Conservation (phyloP, 1,140 invertebrate genomes). For the Tribolium castaneum region DNA sequence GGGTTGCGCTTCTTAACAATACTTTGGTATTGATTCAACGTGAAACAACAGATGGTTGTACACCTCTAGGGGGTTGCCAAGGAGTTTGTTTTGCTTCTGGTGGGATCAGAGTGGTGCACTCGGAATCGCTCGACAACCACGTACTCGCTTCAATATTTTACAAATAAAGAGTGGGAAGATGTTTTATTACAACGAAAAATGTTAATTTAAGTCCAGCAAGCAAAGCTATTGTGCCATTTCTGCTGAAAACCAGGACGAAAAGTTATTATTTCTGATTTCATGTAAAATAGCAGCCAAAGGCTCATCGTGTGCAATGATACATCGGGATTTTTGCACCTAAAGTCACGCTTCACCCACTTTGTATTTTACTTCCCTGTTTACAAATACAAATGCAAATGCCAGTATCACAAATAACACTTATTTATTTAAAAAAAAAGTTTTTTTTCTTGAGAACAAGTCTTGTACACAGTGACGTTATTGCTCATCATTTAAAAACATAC, state of each 20-base stretch:
- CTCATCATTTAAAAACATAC: background rate
- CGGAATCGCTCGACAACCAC: too few species aligned
- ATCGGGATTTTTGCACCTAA: background rate
- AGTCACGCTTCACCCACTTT: conserved; percentile 1
- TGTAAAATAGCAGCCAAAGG: conserved; percentile 2
- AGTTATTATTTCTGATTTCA: too few species aligned
- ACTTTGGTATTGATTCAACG: background rate
- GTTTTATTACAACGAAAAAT: too few species aligned
- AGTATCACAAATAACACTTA: too few species aligned
- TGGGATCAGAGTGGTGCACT: background rate
- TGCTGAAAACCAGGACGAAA: too few species aligned
- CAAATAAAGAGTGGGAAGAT: too few species aligned
- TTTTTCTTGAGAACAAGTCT: too few species aligned
- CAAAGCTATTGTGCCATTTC: too few species aligned
- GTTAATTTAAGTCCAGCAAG: too few species aligned
- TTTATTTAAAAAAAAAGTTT: too few species aligned
- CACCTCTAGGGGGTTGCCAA: conserved; percentile 22
- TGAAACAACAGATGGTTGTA: conserved; percentile 3
- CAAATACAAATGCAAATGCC: background rate
- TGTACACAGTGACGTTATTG: too few species aligned
- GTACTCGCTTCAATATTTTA: too few species aligned
- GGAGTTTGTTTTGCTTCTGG: background rate
- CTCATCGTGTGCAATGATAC: conserved; percentile 21
- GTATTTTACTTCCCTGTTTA: conserved; percentile 9
- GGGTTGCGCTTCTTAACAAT: background rate